Conservation (phyloP, 2,888 invertebrate genomes). For the Stenodera caucasica region DNA sequence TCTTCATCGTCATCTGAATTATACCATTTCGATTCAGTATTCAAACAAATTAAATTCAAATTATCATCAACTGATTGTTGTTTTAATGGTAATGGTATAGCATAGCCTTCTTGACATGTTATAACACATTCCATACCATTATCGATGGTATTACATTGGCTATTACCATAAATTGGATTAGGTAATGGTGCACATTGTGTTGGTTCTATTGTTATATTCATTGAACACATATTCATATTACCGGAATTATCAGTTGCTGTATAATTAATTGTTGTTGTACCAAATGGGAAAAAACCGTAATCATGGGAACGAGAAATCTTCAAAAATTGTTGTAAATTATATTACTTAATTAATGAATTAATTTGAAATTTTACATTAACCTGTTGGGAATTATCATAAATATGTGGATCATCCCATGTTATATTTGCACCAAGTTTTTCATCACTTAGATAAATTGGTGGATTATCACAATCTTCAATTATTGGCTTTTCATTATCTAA, state of each 20-base stretch:
- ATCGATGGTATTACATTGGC: slow-evolving; percentile 42
- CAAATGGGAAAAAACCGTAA: slow-evolving; percentile 59
- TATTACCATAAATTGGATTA: slow-evolving; percentile 47
- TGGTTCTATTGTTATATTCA: slow-evolving; percentile 64
- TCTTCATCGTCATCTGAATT: slow-evolving; percentile 27
- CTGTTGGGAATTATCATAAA: slow-evolving; percentile 61
- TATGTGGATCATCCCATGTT: slow-evolving; percentile 63
- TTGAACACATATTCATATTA: slow-evolving; percentile 62
- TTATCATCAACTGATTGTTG: slow-evolving; percentile 31
- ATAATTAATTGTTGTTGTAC: slow-evolving; percentile 62
- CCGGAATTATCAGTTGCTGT: slow-evolving; percentile 61
- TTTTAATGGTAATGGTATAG: slow-evolving; percentile 56
- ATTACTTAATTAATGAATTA: not conserved
- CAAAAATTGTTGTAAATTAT: slow-evolving; percentile 3
- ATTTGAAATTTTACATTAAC: slow-evolving; percentile 47
- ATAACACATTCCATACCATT: slow-evolving; percentile 58
- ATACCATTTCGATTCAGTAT: slow-evolving; percentile 52
- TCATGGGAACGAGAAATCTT: slow-evolving; percentile 44
- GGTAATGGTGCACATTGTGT: slow-evolving; percentile 46
- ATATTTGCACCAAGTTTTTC: slow-evolving; percentile 54
- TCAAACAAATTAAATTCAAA: slow-evolving; percentile 47
- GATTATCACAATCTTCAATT: slow-evolving; percentile 63
- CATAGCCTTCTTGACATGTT: slow-evolving; percentile 64
- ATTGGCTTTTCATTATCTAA: slow-evolving; percentile 61
- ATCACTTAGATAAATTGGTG: slow-evolving; percentile 56